Evolutionary conservation across 2,113 vertebrate species (phyloP), one percentile per base, ranked within the genome.

Genomic region (Gnathonemus longibarbis): DNA sequence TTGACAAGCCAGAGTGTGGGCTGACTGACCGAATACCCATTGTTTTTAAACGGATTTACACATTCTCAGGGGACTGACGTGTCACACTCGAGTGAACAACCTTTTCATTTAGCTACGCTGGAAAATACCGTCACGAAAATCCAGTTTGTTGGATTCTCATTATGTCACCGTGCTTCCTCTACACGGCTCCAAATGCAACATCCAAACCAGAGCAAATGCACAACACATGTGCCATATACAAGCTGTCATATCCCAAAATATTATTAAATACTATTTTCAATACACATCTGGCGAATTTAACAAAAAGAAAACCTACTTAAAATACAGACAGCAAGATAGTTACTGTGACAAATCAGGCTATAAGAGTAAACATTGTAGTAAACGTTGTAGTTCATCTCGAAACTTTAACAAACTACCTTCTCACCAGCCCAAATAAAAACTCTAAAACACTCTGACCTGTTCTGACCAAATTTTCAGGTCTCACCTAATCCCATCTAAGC

Each of bases 11-110:
- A 77, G 53, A 87, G 45, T 91, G 88, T 93, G 92, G 94, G 90
- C 93, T 89, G 89, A 87, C 48, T 48, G 58, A 91, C 90, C 88
- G 84, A 91, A 90, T 90, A 56, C 90, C 89, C 58, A 42, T 88
- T 52, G 88, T 90, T 87, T 93, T 92, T 92, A 89, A 91, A 90
- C 89, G 90, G 91, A 91, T 92, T 94, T 91, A 87, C 90, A 92
- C 92, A 93, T 91, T 90, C 91, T 90, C 39, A 90, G 84, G 84
- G 90, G 89, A 89, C 91, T 80, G 74, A 89, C 91, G 90, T 89
- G 88, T 88, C 85, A 91, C 70, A 49, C 66, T 45, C 91, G 92
- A 91, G 90, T 90, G 90, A 92, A 91, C 93, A 91, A 91, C 91
- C 90, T 89, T 83, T 91, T 93, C 91, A 93, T 93, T 93, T 94